Evolutionary conservation across 2,113 vertebrate genomes (phyloP).

Genomic region (Cromileptes altivelis): DNA sequence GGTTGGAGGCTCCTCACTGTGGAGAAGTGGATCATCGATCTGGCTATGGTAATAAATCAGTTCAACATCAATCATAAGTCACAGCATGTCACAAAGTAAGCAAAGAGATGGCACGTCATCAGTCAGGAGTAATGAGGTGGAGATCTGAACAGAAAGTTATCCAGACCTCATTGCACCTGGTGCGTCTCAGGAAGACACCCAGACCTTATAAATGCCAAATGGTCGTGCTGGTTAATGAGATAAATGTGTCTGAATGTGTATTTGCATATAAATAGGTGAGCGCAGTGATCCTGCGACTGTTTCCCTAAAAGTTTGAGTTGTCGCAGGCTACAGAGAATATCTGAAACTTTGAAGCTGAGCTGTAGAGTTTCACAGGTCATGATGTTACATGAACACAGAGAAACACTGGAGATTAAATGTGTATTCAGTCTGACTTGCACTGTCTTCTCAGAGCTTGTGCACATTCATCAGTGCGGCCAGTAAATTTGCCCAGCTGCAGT

Average conservation of each 20-base stretch:
- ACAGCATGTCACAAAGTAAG: conserved; percentile 2
- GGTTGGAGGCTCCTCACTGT: conserved; percentile 90
- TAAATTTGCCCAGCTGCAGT: conserved; percentile 91
- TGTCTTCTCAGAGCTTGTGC: conserved; percentile 87
- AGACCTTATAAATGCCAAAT: conserved; percentile 31
- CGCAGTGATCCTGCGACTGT: conserved; percentile 2
- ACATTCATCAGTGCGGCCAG: conserved; percentile 91
- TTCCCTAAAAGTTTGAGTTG: conserved; percentile 1
- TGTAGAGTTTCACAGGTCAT: background rate
- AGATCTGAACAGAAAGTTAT: conserved; percentile 28
- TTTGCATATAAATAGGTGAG: conserved; percentile 31
- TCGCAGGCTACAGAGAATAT: background rate
- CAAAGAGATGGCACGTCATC: conserved; percentile 39
- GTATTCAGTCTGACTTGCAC: background rate
- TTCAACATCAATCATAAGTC: conserved; percentile 33
- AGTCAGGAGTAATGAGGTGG: conserved; percentile 55
- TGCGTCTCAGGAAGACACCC: background rate
- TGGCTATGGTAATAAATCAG: conserved; percentile 88
- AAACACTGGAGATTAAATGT: too few relatives aligned
- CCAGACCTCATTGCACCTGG: conserved; percentile 35
- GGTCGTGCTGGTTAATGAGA: conserved; percentile 21
- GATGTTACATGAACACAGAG: background rate
- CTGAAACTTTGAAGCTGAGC: background rate
- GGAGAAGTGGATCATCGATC: conserved; percentile 91
- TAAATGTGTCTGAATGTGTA: conserved; percentile 23